Conservation (phyloP, 2,113 vertebrate species). For the Tricholaema leucomelas region DNA sequence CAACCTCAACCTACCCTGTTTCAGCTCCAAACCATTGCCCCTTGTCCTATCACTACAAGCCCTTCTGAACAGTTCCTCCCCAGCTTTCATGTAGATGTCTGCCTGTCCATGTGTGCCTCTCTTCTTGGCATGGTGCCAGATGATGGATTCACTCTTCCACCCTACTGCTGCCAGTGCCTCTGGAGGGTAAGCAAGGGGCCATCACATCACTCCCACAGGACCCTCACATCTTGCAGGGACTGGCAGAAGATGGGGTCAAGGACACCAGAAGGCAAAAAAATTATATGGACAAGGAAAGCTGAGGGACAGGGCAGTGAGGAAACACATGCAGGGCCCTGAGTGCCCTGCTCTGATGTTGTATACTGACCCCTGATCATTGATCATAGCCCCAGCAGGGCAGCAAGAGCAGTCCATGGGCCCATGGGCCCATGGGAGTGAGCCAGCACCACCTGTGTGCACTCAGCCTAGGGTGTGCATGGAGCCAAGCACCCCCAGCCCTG, state of each 20-base stretch:
- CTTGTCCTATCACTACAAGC: too few relatives aligned
- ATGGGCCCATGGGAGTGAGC: not conserved
- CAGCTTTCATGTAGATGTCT: not conserved
- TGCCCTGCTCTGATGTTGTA: not conserved
- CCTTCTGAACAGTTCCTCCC: too few relatives aligned
- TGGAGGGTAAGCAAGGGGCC: rapidly evolving
- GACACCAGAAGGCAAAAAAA: not conserved
- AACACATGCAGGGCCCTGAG: too few relatives aligned
- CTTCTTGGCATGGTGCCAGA: not conserved
- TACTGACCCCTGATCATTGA: too few relatives aligned
- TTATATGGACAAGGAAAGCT: not conserved
- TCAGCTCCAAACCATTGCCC: too few relatives aligned
- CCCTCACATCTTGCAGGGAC: rapidly evolving
- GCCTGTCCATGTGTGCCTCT: not conserved
- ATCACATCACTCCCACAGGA: not conserved
- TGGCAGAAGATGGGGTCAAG: not conserved
- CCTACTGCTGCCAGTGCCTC: not conserved
- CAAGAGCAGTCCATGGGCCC: too few relatives aligned
- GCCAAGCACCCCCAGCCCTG: not conserved
- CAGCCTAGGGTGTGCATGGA: rapidly evolving
- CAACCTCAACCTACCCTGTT: too few relatives aligned
- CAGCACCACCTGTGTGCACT: not conserved
- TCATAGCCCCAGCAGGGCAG: not conserved
- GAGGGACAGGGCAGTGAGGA: not conserved
- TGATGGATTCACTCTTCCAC: not conserved